Conservation (phyloP, 2,888 invertebrate species). For the Scelioninae gen. 1 region DNA sequence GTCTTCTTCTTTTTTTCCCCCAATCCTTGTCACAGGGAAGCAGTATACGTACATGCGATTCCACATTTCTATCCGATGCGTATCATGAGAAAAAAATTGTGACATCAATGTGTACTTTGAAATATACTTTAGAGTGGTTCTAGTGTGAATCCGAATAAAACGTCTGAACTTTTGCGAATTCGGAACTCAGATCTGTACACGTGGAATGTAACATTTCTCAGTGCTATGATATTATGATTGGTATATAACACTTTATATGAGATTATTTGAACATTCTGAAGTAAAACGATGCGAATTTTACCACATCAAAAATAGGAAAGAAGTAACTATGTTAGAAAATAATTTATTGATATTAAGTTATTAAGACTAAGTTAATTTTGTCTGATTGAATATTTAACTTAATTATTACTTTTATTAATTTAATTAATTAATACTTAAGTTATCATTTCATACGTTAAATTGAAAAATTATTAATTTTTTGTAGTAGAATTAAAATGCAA, state of each 20-base stretch:
- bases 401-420: too few relatives aligned
- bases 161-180: constrained; percentile 34
- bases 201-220: constrained; percentile 12
- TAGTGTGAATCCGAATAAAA: constrained; percentile 50
- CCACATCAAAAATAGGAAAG: too few relatives aligned
- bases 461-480: too few relatives aligned
- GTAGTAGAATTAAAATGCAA: too few relatives aligned
- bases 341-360: too few relatives aligned
- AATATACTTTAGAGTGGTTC: constrained; percentile 61
- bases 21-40: constrained; percentile 45
- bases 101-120: constrained; percentile 66
- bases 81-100: constrained; percentile 62
- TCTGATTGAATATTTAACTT: too few relatives aligned
- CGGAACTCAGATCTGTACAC: constrained; percentile 16
- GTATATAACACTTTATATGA: constrained; percentile 1
- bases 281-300: too few relatives aligned
- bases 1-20: constrained; percentile 71
- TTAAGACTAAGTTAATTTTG: too few relatives aligned
- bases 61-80: constrained; percentile 52
- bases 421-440: too few relatives aligned
- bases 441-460: too few relatives aligned
- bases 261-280: too few relatives aligned
- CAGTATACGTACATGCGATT: constrained; percentile 51
- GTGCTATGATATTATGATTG: constrained; percentile 17
- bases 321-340: too few relatives aligned